Percentiles rank a stretch among this genome's conserved stretches.
Conservation (phyloP, 92 coral and sea anemone genomes). For the Muricea muricata region DNA sequence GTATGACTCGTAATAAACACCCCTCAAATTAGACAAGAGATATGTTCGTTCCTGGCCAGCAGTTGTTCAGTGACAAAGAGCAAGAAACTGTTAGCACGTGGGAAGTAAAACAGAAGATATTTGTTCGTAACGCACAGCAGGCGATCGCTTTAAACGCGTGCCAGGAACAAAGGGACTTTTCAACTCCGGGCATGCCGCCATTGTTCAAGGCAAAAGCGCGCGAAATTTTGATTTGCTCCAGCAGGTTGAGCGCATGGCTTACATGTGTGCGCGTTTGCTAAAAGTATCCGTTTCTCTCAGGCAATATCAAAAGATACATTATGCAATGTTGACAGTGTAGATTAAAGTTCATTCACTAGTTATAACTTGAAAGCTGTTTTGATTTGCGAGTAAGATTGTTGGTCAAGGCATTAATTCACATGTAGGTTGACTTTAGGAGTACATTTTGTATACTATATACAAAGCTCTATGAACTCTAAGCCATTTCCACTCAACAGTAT, state of each 20-base stretch:
- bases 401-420: too few species aligned
- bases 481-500: too few species aligned
- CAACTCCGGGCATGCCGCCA: not conserved
- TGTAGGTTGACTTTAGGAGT: too few species aligned
- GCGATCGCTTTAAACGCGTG: not conserved
- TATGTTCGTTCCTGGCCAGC: not conserved
- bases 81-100: not conserved
- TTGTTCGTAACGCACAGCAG: not conserved
- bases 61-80: not conserved
- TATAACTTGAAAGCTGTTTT: too few species aligned
- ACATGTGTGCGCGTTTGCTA: not conserved
- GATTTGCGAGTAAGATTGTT: too few species aligned
- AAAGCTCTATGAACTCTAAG: too few species aligned
- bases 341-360: too few species aligned
- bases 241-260: not conserved
- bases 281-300: too few species aligned
- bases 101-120: not conserved
- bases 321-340: too few species aligned
- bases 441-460: too few species aligned
- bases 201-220: slow-evolving; percentile 7
- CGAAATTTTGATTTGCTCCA: slow-evolving; percentile 29
- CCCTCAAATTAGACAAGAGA: not conserved
- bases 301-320: too few species aligned
- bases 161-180: slow-evolving; percentile 26
- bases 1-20: too few species aligned